These are phyloP conservation scores for Fistularia tabacaria DNA, from an alignment of 2,797 vertebrate genomes.

Conservation along the genomic window DNA sequence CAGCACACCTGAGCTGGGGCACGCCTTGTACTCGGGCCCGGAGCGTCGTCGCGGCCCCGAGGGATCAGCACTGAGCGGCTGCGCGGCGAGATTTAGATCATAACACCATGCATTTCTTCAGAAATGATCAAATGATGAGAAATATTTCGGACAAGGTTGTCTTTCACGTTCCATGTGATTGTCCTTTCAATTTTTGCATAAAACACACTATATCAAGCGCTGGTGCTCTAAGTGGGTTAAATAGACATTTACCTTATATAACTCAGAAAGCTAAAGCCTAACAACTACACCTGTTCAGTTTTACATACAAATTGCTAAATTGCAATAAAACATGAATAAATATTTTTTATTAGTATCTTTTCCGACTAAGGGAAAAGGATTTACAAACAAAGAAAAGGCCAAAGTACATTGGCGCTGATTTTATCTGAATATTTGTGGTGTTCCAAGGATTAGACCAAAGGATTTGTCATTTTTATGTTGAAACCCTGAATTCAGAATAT, in stretches of 20 bases:
- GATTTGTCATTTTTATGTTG: no score
- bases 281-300: background rate
- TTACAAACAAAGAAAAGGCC: no score
- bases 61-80: constrained; percentile 28
- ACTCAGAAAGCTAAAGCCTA: background rate
- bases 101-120: constrained; percentile 41
- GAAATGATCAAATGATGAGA: constrained; percentile 14
- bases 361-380: no score
- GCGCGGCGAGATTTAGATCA: constrained; percentile 44
- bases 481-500: no score
- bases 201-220: background rate
- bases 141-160: constrained; percentile 17
- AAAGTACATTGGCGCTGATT: no score
- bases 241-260: background rate
- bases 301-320: background rate
- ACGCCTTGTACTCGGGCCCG: constrained; percentile 61
- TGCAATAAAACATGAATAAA: no score
- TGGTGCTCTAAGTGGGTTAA: background rate
- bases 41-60: constrained; percentile 46
- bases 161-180: background rate
- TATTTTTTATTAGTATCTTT: no score
- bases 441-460: no score
- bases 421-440: no score
- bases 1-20: constrained; percentile 75
- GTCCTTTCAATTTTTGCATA: background rate